Conservation (phyloP, 1,140 invertebrate species). For the Drosophila gunungcola region DNA sequence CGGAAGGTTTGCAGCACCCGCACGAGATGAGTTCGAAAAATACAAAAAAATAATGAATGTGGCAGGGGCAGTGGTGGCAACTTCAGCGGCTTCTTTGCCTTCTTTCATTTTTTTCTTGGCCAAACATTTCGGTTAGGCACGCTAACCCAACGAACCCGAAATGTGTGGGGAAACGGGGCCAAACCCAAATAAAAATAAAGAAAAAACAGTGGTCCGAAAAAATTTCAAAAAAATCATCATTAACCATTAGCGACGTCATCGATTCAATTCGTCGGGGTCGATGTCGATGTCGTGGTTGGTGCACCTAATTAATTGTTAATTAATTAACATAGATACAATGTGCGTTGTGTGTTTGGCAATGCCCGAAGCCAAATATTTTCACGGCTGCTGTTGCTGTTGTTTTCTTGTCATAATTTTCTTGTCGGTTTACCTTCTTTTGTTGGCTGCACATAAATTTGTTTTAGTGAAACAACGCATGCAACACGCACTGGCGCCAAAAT, state of each 20-base stretch:
- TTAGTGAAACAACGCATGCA: slow-evolving; percentile 56
- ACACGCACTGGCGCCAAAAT: slow-evolving; percentile 64
- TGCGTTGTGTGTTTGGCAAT: slow-evolving; percentile 50
- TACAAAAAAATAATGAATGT: slow-evolving; percentile 12
- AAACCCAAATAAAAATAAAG: slow-evolving; percentile 54
- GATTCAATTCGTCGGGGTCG: slow-evolving; percentile 53
- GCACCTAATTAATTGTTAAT: slow-evolving; percentile 82
- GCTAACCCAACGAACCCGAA: slow-evolving; percentile 48
- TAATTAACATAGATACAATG: slow-evolving; percentile 81
- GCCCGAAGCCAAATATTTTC: slow-evolving; percentile 59
- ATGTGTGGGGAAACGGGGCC: slow-evolving; percentile 60
- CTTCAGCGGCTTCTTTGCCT: slow-evolving; percentile 48
- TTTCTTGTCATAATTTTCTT: slow-evolving; percentile 47
- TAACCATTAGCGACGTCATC: slow-evolving; percentile 82
- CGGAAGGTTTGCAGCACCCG: slow-evolving; percentile 56
- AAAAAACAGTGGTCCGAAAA: slow-evolving; percentile 20
- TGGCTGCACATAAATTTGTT: slow-evolving; percentile 52
- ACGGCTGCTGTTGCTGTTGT: slow-evolving; percentile 70
- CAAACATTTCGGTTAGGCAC: slow-evolving; percentile 74
- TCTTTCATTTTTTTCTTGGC: slow-evolving; percentile 24
- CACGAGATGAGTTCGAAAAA: slow-evolving; percentile 46
- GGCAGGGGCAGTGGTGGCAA: slow-evolving; percentile 29
- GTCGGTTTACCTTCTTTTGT: slow-evolving; percentile 32
- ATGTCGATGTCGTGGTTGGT: slow-evolving; percentile 48
- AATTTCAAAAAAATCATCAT: slow-evolving; percentile 71